Base-by-base conservation (phyloP, 2,113 vertebrate species). In the Ivindomyrus marchei region DNA sequence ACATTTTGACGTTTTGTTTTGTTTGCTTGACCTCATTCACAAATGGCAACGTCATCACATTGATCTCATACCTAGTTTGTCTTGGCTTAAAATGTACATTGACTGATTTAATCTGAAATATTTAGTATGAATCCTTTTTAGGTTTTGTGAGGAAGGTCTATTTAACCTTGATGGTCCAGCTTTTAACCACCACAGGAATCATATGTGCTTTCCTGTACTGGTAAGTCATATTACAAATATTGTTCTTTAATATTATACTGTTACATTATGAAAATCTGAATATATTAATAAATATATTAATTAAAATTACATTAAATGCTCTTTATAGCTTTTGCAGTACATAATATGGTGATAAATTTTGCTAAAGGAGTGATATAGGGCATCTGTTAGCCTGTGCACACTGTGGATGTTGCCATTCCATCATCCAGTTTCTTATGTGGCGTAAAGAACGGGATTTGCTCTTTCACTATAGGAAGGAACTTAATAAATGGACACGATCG, bases 141-240 rank as follows among this genome's bases (percentile, higher is more conserved):
- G 97, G 91, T 89, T 98, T 98, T 90, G 94, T 97, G 52, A 92
- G 92, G 56, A 97, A 97, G 93, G 96, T 97, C 36, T 97, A 97
- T 91, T 88, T 97, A 85, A 95, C 95, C 50, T 92, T 98, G 93
- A 94, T 96, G 85, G 46, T 93, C 90, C 97, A 98, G 92, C 90
- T 97, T 70, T 46, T 96, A 36, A 6, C 94, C 90, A 97, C 97
- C 2, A 93, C 95, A 2, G 92, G 92, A 0, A 94, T 98, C 58
- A 95, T 96, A 90, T 95, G 95, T 70, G 19, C 94, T 17, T 97
- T 98, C 91, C 58, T 97, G 58, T 97, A 96, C 92, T 97, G 96
- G 97, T 98, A 92, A 95, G 96, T 93, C 85, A 70, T 36, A 58
- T 80, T 27, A 66, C n/a, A 66, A 85, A 7, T 15, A 42, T n/a